Conservation (phyloP, 2,888 invertebrate species). For the Drosophila sordidula region DNA sequence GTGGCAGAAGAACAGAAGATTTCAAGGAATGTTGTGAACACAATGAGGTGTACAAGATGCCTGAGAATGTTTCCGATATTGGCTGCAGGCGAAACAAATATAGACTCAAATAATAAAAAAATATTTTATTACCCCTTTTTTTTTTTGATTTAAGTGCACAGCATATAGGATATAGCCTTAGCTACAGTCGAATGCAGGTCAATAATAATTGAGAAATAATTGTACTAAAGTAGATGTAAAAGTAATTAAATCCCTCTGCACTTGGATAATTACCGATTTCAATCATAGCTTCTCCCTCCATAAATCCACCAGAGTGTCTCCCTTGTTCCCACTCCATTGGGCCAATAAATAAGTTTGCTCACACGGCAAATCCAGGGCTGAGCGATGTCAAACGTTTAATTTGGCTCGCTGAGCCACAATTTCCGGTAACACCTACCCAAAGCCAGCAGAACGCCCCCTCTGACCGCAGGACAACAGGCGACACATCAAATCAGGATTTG, state of each 20-base stretch:
- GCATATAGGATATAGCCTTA: too few species aligned
- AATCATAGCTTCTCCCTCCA: neutral
- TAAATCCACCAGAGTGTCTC: slow-evolving; percentile 50
- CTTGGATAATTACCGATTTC: too few species aligned
- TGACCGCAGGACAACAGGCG: slow-evolving; percentile 31
- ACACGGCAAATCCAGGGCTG: slow-evolving; percentile 39
- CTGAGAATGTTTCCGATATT: too few species aligned
- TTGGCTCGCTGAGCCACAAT: slow-evolving; percentile 69
- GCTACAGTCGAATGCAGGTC: too few species aligned
- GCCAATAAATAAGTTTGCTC: slow-evolving; percentile 76
- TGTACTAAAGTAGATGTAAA: too few species aligned
- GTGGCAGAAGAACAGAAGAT: neutral
- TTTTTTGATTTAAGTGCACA: too few species aligned
- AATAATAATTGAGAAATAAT: too few species aligned
- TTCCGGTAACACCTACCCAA: slow-evolving; percentile 73
- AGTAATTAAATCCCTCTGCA: too few species aligned
- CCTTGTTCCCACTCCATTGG: slow-evolving; percentile 69
- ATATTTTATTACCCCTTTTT: too few species aligned
- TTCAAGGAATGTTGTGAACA: neutral
- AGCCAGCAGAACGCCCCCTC: slow-evolving; percentile 38
- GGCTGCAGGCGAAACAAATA: too few species aligned
- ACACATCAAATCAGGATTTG: slow-evolving; percentile 73
- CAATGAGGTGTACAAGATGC: neutral
- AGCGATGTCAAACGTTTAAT: slow-evolving; percentile 65
- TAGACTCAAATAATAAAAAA: too few species aligned